Base-by-base conservation (phyloP, 2,113 vertebrate species). In the Tychaedon coryphoeus region DNA sequence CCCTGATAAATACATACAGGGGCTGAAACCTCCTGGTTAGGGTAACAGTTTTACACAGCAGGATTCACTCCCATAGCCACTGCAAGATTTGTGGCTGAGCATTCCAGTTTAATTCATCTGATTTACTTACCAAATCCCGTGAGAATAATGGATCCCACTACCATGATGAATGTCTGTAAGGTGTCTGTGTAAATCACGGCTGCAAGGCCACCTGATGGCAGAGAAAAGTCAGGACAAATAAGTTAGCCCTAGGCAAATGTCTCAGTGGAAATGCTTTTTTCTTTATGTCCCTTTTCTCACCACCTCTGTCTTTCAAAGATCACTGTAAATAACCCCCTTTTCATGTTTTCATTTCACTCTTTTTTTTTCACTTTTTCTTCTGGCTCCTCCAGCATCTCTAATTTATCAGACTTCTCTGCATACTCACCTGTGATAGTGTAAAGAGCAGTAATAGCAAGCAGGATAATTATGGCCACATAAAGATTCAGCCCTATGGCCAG, bases 131-230 rank as follows among this genome's bases (percentile, higher is more conserved):
- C 99, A 96, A 98, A 99, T 33, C 98, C 99, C 95, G 99, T 98
- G 8, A 99, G 98, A 94, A 99, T 98, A 54, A 99, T 97, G 67
- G 99, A 99, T 54, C 99, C 99, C 73, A 99, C 95, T 24, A 99
- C 45, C 99, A 99, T 99, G 95, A 99, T 99, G 40, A 97, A 47
- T 0, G 99, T 99, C 94, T 99, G 99, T 57, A 99, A 93, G 11
- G 99, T 99, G 95, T 99, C 99, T 4, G 99, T 99, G 97, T 99
- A 99, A 96, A 99, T 99, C 93, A 99, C 99, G 48, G 99, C 99
- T 9, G 99, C 99, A 82, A 99, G 96, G 71, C 99, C 99, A 96
- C 99, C 99, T 88, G 83, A 95, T 58, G 78, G 60, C 84, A 61
- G 95, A 79, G 56, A 54, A 71, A 80, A 43, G 34, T 50, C 56